Evolutionary conservation across 2,888 invertebrate genomes (phyloP).

Genomic region (Eupithecia pulchellata): DNA sequence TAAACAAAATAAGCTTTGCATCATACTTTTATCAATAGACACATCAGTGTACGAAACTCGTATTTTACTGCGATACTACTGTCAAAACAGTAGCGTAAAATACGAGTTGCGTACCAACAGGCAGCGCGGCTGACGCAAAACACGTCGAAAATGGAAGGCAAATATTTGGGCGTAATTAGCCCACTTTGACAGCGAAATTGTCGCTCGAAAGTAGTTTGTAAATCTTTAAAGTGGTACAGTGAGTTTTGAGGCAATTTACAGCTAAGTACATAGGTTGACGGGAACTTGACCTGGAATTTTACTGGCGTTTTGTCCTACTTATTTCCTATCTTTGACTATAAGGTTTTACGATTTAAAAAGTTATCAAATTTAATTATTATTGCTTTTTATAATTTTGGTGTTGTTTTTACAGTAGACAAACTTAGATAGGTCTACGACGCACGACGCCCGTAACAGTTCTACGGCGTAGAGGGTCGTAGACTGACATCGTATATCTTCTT

Average conservation of each 20-base stretch:
- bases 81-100: conserved; percentile 47
- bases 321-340: background rate
- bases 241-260: conserved; percentile 29
- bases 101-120: conserved; percentile 55
- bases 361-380: background rate
- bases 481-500: background rate
- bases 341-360: background rate
- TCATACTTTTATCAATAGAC: background rate
- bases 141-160: conserved; percentile 58
- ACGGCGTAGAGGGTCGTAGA: background rate
- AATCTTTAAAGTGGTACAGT: conserved; percentile 43
- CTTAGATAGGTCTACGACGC: no score
- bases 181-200: conserved; percentile 52
- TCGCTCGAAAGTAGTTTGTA: conserved; percentile 46
- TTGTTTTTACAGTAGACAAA: background rate
- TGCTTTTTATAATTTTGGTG: background rate
- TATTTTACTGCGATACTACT: no score
- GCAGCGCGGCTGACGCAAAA: conserved; percentile 48
- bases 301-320: background rate
- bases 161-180: conserved; percentile 68
- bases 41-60: background rate
- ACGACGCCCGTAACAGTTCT: background rate
- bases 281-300: conserved; percentile 9
- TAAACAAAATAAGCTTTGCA: no score
- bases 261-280: conserved; percentile 16